phyloP scores from a whole-genome alignment of 2,888 invertebrate genomes.

The Oegoconia quadripuncta region DNA sequence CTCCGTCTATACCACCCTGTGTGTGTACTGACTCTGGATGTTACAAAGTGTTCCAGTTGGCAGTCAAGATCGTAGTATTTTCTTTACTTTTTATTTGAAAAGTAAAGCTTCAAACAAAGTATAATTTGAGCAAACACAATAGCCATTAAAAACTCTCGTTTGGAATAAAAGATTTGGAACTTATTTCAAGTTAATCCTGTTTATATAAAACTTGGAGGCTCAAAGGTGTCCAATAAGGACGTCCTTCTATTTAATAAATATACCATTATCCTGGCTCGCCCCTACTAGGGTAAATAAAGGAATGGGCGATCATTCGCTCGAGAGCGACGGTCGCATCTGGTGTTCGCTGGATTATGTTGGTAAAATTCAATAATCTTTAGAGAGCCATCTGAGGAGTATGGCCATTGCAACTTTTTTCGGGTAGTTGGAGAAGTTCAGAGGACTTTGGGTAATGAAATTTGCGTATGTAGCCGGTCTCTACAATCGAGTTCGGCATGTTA shows the following conservation, averaged over 20 bases:
- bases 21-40: too few relatives aligned
- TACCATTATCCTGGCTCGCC: slow-evolving; percentile 44
- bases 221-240: slow-evolving; percentile 40
- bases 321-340: slow-evolving; percentile 58
- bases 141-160: slow-evolving; percentile 4
- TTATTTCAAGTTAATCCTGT: slow-evolving; percentile 7
- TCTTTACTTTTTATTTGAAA: too few relatives aligned
- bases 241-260: slow-evolving; percentile 51
- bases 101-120: background rate
- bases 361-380: slow-evolving; percentile 69
- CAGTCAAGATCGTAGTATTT: too few relatives aligned
- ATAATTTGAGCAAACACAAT: slow-evolving; percentile 4
- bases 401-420: slow-evolving; percentile 49
- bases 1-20: too few relatives aligned
- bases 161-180: slow-evolving; percentile 6
- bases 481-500: slow-evolving; percentile 17
- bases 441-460: slow-evolving; percentile 27
- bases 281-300: slow-evolving; percentile 48
- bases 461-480: slow-evolving; percentile 30
- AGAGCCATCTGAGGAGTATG: slow-evolving; percentile 57
- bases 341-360: slow-evolving; percentile 60
- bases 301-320: slow-evolving; percentile 57
- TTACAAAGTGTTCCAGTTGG: too few relatives aligned
- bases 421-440: slow-evolving; percentile 30
- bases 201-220: slow-evolving; percentile 28